Conservation (phyloP, 2,888 invertebrate species). For the Azorinus chamasolen region DNA sequence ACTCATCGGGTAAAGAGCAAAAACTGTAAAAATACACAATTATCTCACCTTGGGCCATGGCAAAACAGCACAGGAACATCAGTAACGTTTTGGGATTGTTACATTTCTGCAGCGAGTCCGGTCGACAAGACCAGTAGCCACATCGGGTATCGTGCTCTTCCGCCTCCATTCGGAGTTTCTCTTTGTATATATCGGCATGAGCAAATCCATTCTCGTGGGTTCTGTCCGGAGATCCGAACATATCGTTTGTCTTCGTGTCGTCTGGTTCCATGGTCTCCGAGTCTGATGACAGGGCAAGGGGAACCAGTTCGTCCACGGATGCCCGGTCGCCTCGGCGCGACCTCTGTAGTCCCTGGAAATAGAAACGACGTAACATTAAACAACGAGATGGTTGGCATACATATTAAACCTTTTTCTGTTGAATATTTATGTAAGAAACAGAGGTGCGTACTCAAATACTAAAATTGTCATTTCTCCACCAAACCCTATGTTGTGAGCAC, state of each 20-base stretch:
- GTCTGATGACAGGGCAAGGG: conserved; percentile 51
- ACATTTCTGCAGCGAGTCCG: conserved; percentile 72
- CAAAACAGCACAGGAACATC: conserved; percentile 76
- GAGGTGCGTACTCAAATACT: no score
- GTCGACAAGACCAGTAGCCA: conserved; percentile 73
- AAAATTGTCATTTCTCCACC: no score
- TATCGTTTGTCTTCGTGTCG: background rate
- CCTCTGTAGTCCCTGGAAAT: no score
- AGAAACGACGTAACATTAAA: no score
- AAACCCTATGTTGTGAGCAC: no score
- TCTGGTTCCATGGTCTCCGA: conserved; percentile 41
- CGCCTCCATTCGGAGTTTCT: conserved; percentile 24
- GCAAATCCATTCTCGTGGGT: conserved; percentile 23
- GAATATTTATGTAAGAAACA: no score
- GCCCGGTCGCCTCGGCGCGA: conserved; percentile 35
- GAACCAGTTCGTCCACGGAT: conserved; percentile 57
- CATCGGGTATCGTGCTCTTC: conserved; percentile 66
- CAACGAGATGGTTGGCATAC: no score
- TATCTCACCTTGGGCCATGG: conserved; percentile 76
- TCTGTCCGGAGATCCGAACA: conserved; percentile 25
- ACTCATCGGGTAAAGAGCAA: no score
- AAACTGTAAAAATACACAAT: background rate
- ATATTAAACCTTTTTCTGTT: no score
- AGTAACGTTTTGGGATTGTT: conserved; percentile 79
- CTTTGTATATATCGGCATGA: conserved; percentile 48